Evolutionary conservation across 2,113 vertebrate species (phyloP), one percentile per base, ranked within the genome.

Genomic region (Fregetta grallaria): DNA sequence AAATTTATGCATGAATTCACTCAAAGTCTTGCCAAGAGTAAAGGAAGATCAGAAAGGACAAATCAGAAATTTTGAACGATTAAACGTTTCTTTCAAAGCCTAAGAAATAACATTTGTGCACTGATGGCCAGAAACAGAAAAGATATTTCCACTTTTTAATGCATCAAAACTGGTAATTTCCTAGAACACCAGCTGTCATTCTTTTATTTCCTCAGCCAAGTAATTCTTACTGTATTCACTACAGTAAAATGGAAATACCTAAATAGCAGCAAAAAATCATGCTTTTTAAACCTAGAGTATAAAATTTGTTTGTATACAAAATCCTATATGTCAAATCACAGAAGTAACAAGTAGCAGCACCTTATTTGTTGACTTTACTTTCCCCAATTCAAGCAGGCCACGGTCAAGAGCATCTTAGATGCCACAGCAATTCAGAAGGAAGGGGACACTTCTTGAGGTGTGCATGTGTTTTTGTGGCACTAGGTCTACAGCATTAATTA

Each of bases 1-100:
- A 94, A 89, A 89, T 38, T 36, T 40, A 93, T 90, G 77, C 73
- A 87, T 73, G 21, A 95, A 89, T 85, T 91, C 77, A 82, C 53
- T 56, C 80, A 77, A 36, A 80, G 18, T 50, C 76, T 92, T 56
- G 50, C 40, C 65, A 92, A 86, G 61, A 88, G 59, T 81, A 89
- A 93, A 85, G 36, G 22, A 75, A 89, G 66, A 61, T 21, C 11
- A 89, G 27, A 82, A 70, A 32, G 42, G 34, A 52, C n/a, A 79
- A 75, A 56, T 75, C 30, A 56, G 62, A 83, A 55, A 34, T 59
- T 70, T 13, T 44, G 10, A 59, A 65, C 15, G 5, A 78, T 47
- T 80, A 80, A 72, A 74, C 44, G 36, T 58, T 78, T 78, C 66
- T 76, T 93, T 91, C 87, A 83, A 79, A 87, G 70, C 27, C 45